Evolutionary conservation across 2,113 vertebrate genomes (phyloP), one percentile per base, ranked within the genome.

Genomic region (Pelecanoides urinatrix): DNA sequence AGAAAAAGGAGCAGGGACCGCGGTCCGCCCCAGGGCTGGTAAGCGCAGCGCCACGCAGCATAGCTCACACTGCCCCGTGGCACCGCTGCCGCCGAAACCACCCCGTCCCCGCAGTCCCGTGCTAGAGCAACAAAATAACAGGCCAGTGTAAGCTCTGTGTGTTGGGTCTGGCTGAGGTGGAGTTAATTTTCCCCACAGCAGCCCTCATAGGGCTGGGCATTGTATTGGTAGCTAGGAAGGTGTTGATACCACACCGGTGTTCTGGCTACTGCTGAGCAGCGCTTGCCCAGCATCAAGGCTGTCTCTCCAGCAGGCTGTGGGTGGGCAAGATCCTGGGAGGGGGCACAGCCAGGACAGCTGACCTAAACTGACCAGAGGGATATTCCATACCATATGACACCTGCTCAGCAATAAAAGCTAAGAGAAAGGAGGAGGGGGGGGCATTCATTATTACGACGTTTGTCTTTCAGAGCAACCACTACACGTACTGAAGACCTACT

Each of bases 51-150:
- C 38, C 38, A 7, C 3, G 7, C 44, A 29, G 23, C 40, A 9
- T 5, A 40, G 73, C 49, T 82, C 58, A 6, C 17, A 0, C 20
- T 13, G 38, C 53, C 55, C 40, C 3, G 0, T 2, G 1, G 55
- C n/a, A n/a, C 16, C 6, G 1, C 45, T 9, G 8, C 67, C 3
- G 6, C 67, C 9, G 1, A 74, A 59, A 11, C 61, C 70, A 29
- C 26, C 32, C 53, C 2, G 0, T 11, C 26, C 36, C 53, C 42
- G 15, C 49, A 0, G 42, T 10, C 42, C 44, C 17, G 42, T 20
- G 76, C 71, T 15, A 5, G 6, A 63, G 47, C 63, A 34, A 23
- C 10, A 17, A 11, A 50, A 15, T 7, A 30, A 16, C 22, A 19
- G n/a, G 25, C 8, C 6, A 5, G 36, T 6, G 2, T 3, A 7